phyloP scores from a whole-genome alignment of 2,888 invertebrate species.

The Drosophila silvestris region DNA sequence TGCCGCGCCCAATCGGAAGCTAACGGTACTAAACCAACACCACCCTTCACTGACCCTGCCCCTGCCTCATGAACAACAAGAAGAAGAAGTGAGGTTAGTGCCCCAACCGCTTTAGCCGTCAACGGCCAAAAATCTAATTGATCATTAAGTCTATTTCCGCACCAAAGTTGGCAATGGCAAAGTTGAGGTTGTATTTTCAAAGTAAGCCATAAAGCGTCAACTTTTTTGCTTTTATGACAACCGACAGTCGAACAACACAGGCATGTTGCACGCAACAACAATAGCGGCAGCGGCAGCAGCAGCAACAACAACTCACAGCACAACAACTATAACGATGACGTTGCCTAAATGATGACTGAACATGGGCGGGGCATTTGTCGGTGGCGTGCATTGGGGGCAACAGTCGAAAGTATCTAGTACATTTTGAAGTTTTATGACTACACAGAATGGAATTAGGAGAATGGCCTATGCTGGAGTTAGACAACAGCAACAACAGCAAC shows the following conservation, averaged over 20 bases:
- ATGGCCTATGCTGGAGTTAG: conserved; percentile 10
- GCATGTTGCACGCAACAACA: conserved; percentile 69
- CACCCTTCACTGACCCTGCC: background rate
- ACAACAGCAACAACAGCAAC: background rate
- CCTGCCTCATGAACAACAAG: background rate
- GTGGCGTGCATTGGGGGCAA: conserved; percentile 13
- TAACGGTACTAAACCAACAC: conserved; percentile 47
- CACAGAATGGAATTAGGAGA: conserved; percentile 22
- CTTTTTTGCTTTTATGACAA: conserved; percentile 65
- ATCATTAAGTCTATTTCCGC: conserved; percentile 80
- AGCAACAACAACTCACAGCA: conserved; percentile 8
- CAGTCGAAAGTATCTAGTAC: conserved; percentile 38
- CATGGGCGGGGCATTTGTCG: conserved; percentile 27
- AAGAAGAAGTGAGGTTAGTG: conserved; percentile 6
- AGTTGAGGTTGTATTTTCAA: conserved; percentile 44
- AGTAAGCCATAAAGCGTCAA: conserved; percentile 76
- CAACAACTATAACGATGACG: conserved; percentile 31
- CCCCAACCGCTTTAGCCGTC: conserved; percentile 19
- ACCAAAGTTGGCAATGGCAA: conserved; percentile 54
- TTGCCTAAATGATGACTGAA: conserved; percentile 33
- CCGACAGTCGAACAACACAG: conserved; percentile 43
- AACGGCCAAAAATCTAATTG: conserved; percentile 72
- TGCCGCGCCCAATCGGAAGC: conserved; percentile 70
- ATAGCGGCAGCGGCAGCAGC: conserved; percentile 15
- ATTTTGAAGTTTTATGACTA: conserved; percentile 65